Evolutionary conservation across 2,888 invertebrate species (phyloP).

Genomic region (Thereva nobilitata): DNA sequence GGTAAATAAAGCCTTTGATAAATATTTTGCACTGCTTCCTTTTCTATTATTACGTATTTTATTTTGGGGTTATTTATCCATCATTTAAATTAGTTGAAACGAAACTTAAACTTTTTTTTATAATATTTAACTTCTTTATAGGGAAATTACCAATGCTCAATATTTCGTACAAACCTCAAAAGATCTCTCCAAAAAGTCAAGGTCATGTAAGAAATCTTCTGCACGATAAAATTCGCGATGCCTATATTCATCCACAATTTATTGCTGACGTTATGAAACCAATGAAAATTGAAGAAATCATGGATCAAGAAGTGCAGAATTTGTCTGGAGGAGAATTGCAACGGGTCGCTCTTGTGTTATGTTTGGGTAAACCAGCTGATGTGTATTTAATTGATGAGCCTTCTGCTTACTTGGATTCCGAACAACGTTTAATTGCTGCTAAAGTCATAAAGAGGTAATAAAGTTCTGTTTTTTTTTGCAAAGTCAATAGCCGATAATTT

Average conservation of each 20-base stretch:
- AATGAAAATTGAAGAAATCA: conserved; percentile 93
- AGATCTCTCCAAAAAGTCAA: conserved; percentile 96
- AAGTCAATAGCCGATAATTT: not conserved
- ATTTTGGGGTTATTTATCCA: not conserved
- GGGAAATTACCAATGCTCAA: conserved; percentile 79
- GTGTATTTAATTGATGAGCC: conserved; percentile 99
- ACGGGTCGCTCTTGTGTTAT: conserved; percentile 92
- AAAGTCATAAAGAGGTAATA: conserved; percentile 94
- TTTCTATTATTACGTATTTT: too few species aligned
- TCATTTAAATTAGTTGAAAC: too few species aligned
- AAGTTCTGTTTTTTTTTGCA: conserved; percentile 13
- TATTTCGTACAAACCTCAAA: conserved; percentile 99
- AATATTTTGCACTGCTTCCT: too few species aligned
- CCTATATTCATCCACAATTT: conserved; percentile 97
- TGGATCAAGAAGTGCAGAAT: conserved; percentile 98
- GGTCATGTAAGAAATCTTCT: conserved; percentile 90
- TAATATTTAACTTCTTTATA: conserved; percentile 62
- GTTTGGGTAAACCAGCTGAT: conserved; percentile 97
- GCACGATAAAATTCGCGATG: conserved; percentile 96
- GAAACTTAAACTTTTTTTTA: conserved; percentile 19
- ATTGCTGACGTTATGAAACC: conserved; percentile 99
- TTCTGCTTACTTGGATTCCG: conserved; percentile 98
- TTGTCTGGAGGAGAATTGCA: conserved; percentile 99
- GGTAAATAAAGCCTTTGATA: too few species aligned
- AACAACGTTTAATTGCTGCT: conserved; percentile 98